A percentile compares a stretch with the other conserved stretches of the same genome.
These are phyloP conservation scores for Andrena chrysosceles DNA, from an alignment of 2,888 invertebrate species.

Conservation along the genomic window DNA sequence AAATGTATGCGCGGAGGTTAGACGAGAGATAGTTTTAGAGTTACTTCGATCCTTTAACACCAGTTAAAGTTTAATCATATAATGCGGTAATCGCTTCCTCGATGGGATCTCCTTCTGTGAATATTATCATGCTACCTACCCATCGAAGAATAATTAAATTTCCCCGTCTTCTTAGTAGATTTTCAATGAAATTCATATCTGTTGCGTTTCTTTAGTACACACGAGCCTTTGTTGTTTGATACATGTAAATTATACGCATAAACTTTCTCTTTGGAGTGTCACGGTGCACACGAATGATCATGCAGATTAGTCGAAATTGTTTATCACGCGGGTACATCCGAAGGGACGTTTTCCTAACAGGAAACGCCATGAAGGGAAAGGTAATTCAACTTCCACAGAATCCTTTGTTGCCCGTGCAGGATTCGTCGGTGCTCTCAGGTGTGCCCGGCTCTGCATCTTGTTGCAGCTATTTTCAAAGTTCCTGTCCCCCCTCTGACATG, in stretches of 20 bases:
- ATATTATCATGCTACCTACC: neutral
- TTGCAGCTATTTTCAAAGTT: slow-evolving; percentile 65
- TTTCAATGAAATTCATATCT: neutral
- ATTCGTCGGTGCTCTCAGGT: slow-evolving; percentile 9
- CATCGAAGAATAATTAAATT: neutral
- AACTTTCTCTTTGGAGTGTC: neutral
- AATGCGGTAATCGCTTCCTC: neutral
- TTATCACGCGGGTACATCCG: neutral
- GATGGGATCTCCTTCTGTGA: slow-evolving; percentile 1
- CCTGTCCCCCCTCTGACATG: slow-evolving; percentile 35
- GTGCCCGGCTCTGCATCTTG: slow-evolving; percentile 21
- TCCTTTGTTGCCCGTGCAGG: neutral
- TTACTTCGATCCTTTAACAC: neutral
- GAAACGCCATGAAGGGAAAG: slow-evolving; percentile 32
- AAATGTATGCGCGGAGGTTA: neutral
- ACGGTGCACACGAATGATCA: neutral
- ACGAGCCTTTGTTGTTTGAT: neutral
- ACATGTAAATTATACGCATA: neutral
- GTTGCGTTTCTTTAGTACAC: neutral
- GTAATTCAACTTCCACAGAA: slow-evolving; percentile 46
- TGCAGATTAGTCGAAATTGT: slow-evolving; percentile 30
- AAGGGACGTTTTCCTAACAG: neutral
- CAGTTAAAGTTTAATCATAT: slow-evolving; percentile 19
- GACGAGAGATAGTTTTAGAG: neutral
- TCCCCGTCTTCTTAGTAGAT: neutral